phyloP scores from a whole-genome alignment of 1,140 invertebrate species.

The Schlechtendalia chinensis region DNA sequence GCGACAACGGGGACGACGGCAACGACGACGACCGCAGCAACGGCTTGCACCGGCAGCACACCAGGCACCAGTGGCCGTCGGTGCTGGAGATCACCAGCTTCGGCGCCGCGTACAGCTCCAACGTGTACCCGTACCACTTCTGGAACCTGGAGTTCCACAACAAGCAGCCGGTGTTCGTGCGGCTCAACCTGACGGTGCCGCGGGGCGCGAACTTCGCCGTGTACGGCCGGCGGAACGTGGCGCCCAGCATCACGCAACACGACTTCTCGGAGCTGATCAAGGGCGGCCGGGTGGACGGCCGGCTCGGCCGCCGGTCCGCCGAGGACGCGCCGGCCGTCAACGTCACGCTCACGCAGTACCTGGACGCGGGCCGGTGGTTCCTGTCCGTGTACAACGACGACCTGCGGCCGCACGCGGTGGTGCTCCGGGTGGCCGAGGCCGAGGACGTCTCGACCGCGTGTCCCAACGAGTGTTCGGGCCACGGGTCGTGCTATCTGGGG shows the following conservation, averaged over 20 bases:
- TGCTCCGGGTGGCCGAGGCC: slow-evolving; percentile 72
- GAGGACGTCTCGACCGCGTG: slow-evolving; percentile 85
- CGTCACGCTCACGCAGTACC: slow-evolving; percentile 79
- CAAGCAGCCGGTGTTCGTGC: slow-evolving; percentile 80
- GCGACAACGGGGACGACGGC: background rate
- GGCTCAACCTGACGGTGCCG: slow-evolving; percentile 85
- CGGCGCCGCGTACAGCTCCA: slow-evolving; percentile 74
- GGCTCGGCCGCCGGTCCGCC: slow-evolving; percentile 60
- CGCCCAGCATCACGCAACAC: slow-evolving; percentile 91
- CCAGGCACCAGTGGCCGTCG: slow-evolving; percentile 32
- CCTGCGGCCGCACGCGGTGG: slow-evolving; percentile 75
- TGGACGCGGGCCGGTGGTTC: slow-evolving; percentile 93
- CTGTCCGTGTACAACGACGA: slow-evolving; percentile 94
- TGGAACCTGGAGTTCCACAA: slow-evolving; percentile 89
- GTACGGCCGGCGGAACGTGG: slow-evolving; percentile 85
- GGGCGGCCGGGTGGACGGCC: slow-evolving; percentile 75
- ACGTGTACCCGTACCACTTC: slow-evolving; percentile 83
- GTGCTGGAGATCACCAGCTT: slow-evolving; percentile 78
- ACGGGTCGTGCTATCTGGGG: slow-evolving; percentile 90
- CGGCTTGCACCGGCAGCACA: slow-evolving; percentile 22
- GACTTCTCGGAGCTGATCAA: slow-evolving; percentile 91
- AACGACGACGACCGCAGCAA: background rate
- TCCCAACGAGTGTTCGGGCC: slow-evolving; percentile 89
- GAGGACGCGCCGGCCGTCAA: slow-evolving; percentile 46
- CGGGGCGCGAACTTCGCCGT: slow-evolving; percentile 90